Percentiles rank a stretch among this genome's conserved stretches.
Conservation (phyloP, 1,140 invertebrate genomes). For the Conopomorpha cramerella region DNA sequence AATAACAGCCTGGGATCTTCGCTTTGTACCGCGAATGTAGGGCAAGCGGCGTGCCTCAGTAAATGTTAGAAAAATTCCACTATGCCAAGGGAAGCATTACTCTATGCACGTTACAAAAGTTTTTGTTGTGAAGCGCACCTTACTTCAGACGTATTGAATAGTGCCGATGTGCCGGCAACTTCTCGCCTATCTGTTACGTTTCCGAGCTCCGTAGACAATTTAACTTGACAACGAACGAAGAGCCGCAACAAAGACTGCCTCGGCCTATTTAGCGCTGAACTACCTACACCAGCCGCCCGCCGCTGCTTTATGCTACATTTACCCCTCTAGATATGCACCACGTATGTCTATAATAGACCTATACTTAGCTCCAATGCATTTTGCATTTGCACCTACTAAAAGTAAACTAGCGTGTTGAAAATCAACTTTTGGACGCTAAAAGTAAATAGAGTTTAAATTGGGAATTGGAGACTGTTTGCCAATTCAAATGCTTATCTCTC, state of each 20-base stretch:
- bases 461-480: neutral
- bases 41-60: neutral
- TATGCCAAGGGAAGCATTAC: no score
- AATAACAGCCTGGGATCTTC: no score
- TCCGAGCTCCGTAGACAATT: slow-evolving; percentile 48
- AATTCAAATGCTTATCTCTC: slow-evolving; percentile 12
- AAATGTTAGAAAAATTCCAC: no score
- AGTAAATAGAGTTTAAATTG: neutral
- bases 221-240: slow-evolving; percentile 52
- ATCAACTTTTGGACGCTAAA: no score
- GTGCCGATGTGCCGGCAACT: slow-evolving; percentile 40
- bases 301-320: no score
- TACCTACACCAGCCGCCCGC: no score
- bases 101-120: no score
- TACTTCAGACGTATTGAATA: slow-evolving; percentile 26
- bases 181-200: slow-evolving; percentile 50
- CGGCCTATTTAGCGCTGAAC: slow-evolving; percentile 36
- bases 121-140: neutral
- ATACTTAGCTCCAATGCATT: neutral
- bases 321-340: no score
- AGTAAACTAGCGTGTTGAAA: no score
- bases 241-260: slow-evolving; percentile 32
- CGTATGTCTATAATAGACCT: neutral
- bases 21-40: neutral
- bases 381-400: neutral